Evolutionary conservation across 30 jellyfish, hydroid and myxozoan genomes (phyloP), one percentile per base, ranked within the genome.

Genomic region (Morbakka virulenta): DNA sequence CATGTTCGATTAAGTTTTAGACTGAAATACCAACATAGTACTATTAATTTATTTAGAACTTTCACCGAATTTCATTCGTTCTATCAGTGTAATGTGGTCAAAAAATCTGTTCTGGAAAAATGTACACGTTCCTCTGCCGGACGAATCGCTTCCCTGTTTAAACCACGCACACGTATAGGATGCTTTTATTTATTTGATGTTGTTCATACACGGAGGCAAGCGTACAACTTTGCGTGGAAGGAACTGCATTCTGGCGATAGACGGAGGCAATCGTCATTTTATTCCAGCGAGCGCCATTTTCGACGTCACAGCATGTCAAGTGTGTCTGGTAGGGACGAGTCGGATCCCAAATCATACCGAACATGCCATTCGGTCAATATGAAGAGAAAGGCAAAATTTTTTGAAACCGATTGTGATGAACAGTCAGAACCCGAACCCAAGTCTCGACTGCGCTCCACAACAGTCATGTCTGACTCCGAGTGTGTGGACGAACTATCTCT

Each of bases 51-150:
- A 35, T 92, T 92, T 76, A 83, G 99, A 22, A 92, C 99, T 9
- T 92, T 92, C 80, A 92, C 99, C 29, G 99, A 92, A 62, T 92
- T 83, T 48, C 99, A 92, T 53, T 92, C 99, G 0, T 92, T 92
- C 80, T 92, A 82, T 52, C 99, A 92, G 80, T 92, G 99, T 81
- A 86, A 86, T 28, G 57, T 87, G 72, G 99, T 92, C 13, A 92
- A 92, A 81, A 92, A 86, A 49, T 92, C 99, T 2, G 99, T 92
- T 0, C 63, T 85, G 83, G 99, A 92, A 65, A 92, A 92, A 72
- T 92, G 99, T 86, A 76, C 96, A 30, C 87, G 94, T 52, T 85
- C 78, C 69, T 86, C 99, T 2, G 89, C 86, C 31, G 95, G 96
- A 22, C 72, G 96, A 22, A 82, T 92, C 20, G 79, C 95, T 4